Percentiles rank a stretch among this genome's conserved stretches.
Evolutionary conservation across 2,888 invertebrate species (phyloP).

Genomic region (Doris montereyensis): DNA sequence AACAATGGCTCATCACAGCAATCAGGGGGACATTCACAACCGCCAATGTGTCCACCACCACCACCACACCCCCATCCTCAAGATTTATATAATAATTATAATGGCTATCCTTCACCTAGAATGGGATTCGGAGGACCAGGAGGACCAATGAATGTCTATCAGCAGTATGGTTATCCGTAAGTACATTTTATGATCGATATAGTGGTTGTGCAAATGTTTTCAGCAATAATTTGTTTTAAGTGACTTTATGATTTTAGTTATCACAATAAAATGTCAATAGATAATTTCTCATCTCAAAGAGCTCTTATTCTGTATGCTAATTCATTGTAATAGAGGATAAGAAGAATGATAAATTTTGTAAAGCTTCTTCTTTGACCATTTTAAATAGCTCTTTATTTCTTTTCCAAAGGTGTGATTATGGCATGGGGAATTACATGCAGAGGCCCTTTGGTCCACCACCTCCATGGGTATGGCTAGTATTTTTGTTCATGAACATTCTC

Average conservation of each 20-base stretch:
- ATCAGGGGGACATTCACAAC: neutral
- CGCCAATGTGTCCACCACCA: neutral
- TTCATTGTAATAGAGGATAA: too few species aligned
- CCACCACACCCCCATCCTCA: constrained; percentile 29
- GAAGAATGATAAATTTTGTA: neutral
- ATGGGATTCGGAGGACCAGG: constrained; percentile 34
- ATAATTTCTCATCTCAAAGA: too few species aligned
- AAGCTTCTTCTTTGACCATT: neutral
- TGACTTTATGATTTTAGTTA: too few species aligned
- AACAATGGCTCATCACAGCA: neutral
- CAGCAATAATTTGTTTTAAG: too few species aligned
- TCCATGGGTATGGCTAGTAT: neutral
- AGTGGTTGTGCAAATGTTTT: too few species aligned
- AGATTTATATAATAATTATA: constrained; percentile 15
- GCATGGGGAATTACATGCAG: neutral
- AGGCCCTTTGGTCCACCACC: neutral
- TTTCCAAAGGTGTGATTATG: constrained; percentile 30
- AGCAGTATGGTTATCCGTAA: constrained; percentile 45
- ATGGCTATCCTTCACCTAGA: constrained; percentile 35
- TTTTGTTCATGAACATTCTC: neutral
- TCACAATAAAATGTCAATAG: too few species aligned
- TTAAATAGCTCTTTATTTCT: neutral
- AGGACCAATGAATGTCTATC: constrained; percentile 30
- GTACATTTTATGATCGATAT: constrained; percentile 4
- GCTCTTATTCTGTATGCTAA: too few species aligned